These are phyloP conservation scores for Pterocles gutturalis DNA, from an alignment of 2,113 vertebrate species.

Conservation along the genomic window DNA sequence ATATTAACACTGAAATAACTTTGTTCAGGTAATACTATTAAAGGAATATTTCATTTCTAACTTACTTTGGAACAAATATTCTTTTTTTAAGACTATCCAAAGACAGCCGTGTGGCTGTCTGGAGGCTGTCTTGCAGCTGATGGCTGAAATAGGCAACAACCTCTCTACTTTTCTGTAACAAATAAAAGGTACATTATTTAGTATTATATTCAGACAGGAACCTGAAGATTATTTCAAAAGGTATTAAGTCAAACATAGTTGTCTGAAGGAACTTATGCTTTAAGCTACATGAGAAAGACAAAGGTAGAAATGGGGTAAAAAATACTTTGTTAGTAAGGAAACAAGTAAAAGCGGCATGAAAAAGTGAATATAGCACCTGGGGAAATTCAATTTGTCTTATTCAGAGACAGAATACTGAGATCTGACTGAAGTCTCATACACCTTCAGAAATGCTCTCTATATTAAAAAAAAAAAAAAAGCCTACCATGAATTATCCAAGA, in stretches of 20 bases:
- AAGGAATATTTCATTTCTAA: slow-evolving; percentile 14
- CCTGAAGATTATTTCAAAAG: not conserved
- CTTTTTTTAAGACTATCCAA: slow-evolving; percentile 83
- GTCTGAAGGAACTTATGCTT: not conserved
- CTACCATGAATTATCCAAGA: not conserved
- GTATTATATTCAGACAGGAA: not conserved
- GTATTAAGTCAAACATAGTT: not conserved
- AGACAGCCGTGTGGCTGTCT: slow-evolving; percentile 81
- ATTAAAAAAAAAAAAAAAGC: not conserved
- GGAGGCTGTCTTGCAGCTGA: slow-evolving; percentile 80
- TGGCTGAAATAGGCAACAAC: slow-evolving; percentile 80
- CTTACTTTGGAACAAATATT: slow-evolving; percentile 79
- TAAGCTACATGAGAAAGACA: not conserved
- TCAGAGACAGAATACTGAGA: not conserved
- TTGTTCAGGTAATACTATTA: not conserved
- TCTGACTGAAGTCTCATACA: not conserved
- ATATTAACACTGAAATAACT: not conserved
- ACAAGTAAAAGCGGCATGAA: not conserved
- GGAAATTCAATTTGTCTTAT: not conserved
- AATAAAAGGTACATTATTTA: not conserved
- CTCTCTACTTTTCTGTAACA: slow-evolving; percentile 82
- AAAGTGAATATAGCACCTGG: not conserved
- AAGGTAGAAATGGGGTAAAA: not conserved
- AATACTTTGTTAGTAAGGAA: not conserved
- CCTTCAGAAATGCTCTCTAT: not conserved